Conservation (phyloP, 2,797 vertebrate genomes). For the Pipistrellus pipistrellus region DNA sequence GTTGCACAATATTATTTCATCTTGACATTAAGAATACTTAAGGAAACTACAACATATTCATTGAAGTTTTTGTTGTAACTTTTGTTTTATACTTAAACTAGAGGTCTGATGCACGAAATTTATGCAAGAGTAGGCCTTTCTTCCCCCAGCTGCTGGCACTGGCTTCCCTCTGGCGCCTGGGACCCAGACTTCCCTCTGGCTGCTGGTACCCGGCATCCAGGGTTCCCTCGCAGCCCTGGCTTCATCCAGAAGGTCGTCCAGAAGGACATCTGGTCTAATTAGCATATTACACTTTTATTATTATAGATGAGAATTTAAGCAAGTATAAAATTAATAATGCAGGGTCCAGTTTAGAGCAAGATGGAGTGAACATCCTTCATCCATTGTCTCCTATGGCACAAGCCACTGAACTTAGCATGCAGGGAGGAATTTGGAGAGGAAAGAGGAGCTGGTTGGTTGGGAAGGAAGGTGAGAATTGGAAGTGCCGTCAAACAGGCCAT, state of each 20-base stretch:
- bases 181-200: too few species aligned
- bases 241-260: too few species aligned
- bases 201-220: too few species aligned
- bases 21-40: background rate
- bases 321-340: background rate
- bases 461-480: background rate
- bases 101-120: too few species aligned
- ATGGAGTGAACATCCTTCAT: background rate
- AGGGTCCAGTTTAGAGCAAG: background rate
- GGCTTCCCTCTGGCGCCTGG: too few species aligned
- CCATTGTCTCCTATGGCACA: background rate
- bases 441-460: background rate
- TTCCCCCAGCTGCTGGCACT: too few species aligned
- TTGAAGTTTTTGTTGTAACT: background rate
- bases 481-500: background rate
- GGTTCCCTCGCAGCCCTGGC: too few species aligned
- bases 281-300: too few species aligned
- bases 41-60: background rate
- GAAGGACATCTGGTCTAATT: too few species aligned
- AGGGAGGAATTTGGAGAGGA: background rate
- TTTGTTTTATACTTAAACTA: background rate
- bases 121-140: too few species aligned
- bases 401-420: background rate
- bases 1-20: background rate
- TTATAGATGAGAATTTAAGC: background rate